Evolutionary conservation across 1,140 invertebrate genomes (phyloP), one percentile per base, ranked within the genome.

Genomic region (Archivesica marissinica): DNA sequence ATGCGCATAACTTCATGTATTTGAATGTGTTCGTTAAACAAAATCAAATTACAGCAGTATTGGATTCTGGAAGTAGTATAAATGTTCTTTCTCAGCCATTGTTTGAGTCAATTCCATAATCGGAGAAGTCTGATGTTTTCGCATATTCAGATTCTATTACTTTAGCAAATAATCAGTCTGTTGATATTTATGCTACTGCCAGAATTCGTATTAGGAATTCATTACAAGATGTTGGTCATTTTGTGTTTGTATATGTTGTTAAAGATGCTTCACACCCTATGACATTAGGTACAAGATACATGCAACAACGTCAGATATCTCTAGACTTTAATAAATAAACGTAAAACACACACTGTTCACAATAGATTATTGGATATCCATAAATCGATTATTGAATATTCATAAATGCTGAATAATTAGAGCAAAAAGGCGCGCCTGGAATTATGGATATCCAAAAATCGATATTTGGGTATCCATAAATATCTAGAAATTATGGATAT

Each of bases 261-360:
- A 13, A 44, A 35, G 38, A 78, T 41, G 30, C 84, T n/a, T 79
- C 75, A 1, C 84, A 86, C 47, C 75, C 84, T 74, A n/a, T n/a
- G 59, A 79, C 59, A 23, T 86, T 78, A 17, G 84, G 84, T 28
- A 70, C 68, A 35, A 44, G n/a, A 13, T 79, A 72, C 64, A 56
- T 86, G 64, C 2, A 20, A 0, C 4, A 38, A 1, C 30, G 76
- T 52, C n/a, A 20, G 23, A 76, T 85, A 11, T 15, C 35, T 35
- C 28, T 85, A 76, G 30, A 76, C 39, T 85, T 85, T 41, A 41
- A 50, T 17, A 35, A 72, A 59, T 23, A 17, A 17, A n/a, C n/a
- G n/a, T n/a, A n/a, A n/a, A n/a, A n/a, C n/a, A n/a, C n/a, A n/a
- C n/a, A n/a, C n/a, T n/a, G n/a, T n/a, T n/a, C n/a, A n/a, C n/a